phyloP scores from a whole-genome alignment of 2,888 invertebrate species.

The Acrobasis consociella region DNA sequence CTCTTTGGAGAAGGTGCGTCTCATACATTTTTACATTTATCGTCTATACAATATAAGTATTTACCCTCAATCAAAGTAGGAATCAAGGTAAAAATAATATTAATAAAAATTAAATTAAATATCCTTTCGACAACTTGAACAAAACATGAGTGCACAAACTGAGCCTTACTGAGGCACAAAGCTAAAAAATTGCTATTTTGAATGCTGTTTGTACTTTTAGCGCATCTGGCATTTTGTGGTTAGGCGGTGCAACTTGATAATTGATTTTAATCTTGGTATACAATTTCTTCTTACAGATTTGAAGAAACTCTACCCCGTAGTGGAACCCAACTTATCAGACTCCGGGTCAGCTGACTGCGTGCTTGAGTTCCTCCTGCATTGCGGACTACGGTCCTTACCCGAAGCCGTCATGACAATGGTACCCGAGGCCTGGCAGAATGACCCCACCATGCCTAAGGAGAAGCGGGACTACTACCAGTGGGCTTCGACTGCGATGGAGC shows the following conservation, averaged over 20 bases:
- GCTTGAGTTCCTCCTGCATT: constrained; percentile 97
- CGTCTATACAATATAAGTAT: no score
- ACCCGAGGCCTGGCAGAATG: constrained; percentile 99
- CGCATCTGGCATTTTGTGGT: no score
- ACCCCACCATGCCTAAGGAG: constrained; percentile 94
- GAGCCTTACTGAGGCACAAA: no score
- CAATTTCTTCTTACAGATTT: constrained; percentile 75
- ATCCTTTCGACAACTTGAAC: no score
- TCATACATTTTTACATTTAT: not conserved
- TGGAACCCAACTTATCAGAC: constrained; percentile 98
- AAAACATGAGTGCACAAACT: no score
- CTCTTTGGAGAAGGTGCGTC: constrained; percentile 87
- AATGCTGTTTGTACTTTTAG: no score
- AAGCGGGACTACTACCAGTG: constrained; percentile 98
- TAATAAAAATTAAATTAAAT: no score
- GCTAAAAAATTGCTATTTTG: no score
- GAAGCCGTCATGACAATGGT: constrained; percentile 99
- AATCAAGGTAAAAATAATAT: no score
- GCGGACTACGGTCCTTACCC: constrained; percentile 94
- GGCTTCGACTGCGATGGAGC: constrained; percentile 99
- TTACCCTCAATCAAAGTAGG: not conserved
- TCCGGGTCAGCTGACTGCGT: constrained; percentile 99
- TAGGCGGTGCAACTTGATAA: no score
- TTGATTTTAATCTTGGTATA: no score
- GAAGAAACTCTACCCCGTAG: constrained; percentile 96